Percentiles rank a stretch among this genome's conserved stretches.
These are phyloP conservation scores for Tiphia femorata DNA, from an alignment of 2,888 invertebrate genomes.

Conservation along the genomic window DNA sequence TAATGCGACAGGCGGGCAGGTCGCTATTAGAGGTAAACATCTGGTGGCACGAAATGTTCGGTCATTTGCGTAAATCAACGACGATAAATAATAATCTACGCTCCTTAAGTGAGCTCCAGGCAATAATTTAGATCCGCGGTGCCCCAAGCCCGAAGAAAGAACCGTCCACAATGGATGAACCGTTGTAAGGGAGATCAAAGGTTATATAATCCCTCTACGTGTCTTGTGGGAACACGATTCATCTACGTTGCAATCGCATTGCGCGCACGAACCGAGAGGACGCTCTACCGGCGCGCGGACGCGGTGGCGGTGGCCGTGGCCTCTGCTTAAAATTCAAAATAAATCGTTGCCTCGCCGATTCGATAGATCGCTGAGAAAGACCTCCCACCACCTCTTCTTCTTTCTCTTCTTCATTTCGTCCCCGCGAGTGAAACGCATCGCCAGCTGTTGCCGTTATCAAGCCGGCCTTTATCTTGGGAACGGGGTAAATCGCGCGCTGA, in stretches of 20 bases:
- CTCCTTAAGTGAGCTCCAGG: slow-evolving; percentile 49
- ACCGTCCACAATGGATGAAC: slow-evolving; percentile 51
- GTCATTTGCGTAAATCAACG: slow-evolving; percentile 53
- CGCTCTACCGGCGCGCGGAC: too few relatives aligned
- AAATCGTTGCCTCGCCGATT: too few relatives aligned
- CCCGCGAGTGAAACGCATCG: too few relatives aligned
- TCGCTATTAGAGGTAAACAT: slow-evolving; percentile 47
- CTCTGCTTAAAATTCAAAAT: too few relatives aligned
- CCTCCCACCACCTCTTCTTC: too few relatives aligned
- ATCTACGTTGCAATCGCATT: slow-evolving; percentile 51
- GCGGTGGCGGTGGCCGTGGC: too few relatives aligned
- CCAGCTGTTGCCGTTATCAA: too few relatives aligned
- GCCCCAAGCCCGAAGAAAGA: slow-evolving; percentile 44
- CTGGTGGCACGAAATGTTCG: slow-evolving; percentile 51
- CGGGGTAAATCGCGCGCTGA: too few relatives aligned
- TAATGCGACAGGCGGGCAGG: slow-evolving; percentile 19
- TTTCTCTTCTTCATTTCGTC: too few relatives aligned
- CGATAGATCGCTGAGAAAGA: too few relatives aligned
- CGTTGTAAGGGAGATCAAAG: slow-evolving; percentile 52
- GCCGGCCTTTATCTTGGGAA: too few relatives aligned
- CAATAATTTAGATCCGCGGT: slow-evolving; percentile 51
- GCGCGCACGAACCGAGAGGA: slow-evolving; percentile 26
- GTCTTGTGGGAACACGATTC: slow-evolving; percentile 53
- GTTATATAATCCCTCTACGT: slow-evolving; percentile 52
- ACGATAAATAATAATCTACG: slow-evolving; percentile 53